Conservation (phyloP, 2,888 invertebrate genomes). For the Ophraella communa region DNA sequence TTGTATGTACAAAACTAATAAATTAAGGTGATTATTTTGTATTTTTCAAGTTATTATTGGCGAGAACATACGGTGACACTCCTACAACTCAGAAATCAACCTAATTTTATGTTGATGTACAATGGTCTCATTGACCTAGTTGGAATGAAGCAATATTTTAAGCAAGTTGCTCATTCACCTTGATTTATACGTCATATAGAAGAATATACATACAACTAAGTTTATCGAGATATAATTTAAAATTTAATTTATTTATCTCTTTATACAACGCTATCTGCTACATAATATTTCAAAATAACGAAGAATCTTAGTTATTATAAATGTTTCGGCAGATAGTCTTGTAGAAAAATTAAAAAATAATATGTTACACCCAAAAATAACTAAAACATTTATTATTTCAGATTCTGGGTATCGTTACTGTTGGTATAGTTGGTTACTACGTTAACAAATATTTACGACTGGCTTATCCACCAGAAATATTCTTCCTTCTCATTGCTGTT, state of each 20-base stretch:
- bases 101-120: slow-evolving; percentile 13
- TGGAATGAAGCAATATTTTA: slow-evolving; percentile 13
- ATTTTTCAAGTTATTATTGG: neutral
- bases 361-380: no score
- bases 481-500: slow-evolving; percentile 76
- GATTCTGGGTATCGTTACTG: slow-evolving; percentile 78
- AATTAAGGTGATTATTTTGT: neutral
- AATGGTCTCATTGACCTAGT: slow-evolving; percentile 27
- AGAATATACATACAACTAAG: no score
- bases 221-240: neutral
- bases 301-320: no score
- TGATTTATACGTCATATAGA: neutral
- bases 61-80: neutral
- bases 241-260: neutral
- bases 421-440: slow-evolving; percentile 71
- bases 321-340: no score
- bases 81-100: slow-evolving; percentile 5
- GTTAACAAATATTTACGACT: slow-evolving; percentile 46
- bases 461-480: slow-evolving; percentile 65
- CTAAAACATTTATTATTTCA: slow-evolving; percentile 60
- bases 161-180: slow-evolving; percentile 8
- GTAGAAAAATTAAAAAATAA: no score
- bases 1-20: no score
- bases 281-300: neutral
- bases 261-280: neutral